Percentiles rank a stretch among this genome's conserved stretches.
phyloP scores from a whole-genome alignment of 2,797 vertebrate species.

The Labroides dimidiatus region DNA sequence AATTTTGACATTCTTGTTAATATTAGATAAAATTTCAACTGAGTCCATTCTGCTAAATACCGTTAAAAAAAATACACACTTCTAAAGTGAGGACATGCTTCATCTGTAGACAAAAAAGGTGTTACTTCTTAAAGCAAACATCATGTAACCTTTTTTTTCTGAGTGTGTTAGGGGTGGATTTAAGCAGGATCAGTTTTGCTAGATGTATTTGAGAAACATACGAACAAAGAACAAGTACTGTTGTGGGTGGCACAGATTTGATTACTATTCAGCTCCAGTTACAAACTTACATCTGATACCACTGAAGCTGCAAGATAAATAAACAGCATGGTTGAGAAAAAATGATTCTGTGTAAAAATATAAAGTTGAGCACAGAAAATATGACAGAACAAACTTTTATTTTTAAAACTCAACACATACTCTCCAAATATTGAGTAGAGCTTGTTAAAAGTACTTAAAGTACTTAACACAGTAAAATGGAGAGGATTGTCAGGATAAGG shows the following conservation, averaged over 20 bases:
- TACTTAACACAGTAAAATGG: no score
- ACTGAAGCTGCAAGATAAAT: neutral
- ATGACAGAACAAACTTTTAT: neutral
- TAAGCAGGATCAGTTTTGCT: neutral
- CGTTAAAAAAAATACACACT: no score
- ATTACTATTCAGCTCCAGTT: constrained; percentile 8
- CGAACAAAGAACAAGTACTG: neutral
- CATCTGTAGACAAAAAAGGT: no score
- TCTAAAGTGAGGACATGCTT: no score
- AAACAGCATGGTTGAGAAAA: constrained; percentile 5
- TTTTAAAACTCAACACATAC: neutral
- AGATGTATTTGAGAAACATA: constrained; percentile 1
- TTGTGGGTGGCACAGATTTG: neutral
- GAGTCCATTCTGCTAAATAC: no score
- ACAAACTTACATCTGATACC: constrained; percentile 10
- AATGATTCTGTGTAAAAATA: constrained; percentile 24
- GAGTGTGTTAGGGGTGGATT: neutral
- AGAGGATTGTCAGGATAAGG: no score
- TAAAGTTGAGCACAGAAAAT: neutral
- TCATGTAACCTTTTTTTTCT: neutral
- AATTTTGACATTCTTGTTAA: no score
- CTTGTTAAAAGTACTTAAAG: no score
- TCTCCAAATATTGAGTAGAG: neutral
- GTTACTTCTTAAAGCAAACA: no score
- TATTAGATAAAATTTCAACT: no score